Evolutionary conservation across 2,888 invertebrate genomes (phyloP).

Genomic region (Lasioglossum calceatum): DNA sequence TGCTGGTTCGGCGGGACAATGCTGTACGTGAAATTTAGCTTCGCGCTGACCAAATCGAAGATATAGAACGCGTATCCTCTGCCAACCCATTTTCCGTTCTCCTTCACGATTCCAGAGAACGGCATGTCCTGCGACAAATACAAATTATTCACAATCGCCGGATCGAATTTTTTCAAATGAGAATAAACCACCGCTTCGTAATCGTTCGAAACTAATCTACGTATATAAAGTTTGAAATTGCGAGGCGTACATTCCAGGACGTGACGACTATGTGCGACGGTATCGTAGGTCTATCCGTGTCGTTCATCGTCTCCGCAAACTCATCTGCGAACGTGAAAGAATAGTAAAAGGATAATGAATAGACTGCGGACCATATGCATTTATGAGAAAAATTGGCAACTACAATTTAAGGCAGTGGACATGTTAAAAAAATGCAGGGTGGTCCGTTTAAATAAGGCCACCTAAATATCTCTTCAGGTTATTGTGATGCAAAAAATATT

Average conservation of each 20-base stretch:
- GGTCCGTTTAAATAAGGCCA: too few species aligned
- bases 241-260: constrained; percentile 68
- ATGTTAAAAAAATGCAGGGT: too few species aligned
- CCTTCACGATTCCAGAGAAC: constrained; percentile 76
- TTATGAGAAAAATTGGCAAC: too few species aligned
- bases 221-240: neutral
- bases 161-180: neutral
- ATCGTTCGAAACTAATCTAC: neutral
- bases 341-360: neutral
- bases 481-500: too few species aligned
- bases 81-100: constrained; percentile 87
- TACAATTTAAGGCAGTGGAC: too few species aligned
- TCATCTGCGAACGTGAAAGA: neutral
- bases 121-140: constrained; percentile 78
- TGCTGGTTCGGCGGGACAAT: constrained; percentile 88
- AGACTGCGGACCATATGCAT: too few species aligned
- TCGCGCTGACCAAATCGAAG: constrained; percentile 88
- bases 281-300: constrained; percentile 6
- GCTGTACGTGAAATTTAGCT: constrained; percentile 91
- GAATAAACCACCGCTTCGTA: neutral
- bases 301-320: neutral
- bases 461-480: too few species aligned
- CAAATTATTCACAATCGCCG: neutral
- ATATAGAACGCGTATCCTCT: constrained; percentile 91
- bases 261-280: constrained; percentile 68